Percentiles rank a stretch among this genome's conserved stretches.
Conservation (phyloP, 2,888 invertebrate species). For the Euplexia lucipara region DNA sequence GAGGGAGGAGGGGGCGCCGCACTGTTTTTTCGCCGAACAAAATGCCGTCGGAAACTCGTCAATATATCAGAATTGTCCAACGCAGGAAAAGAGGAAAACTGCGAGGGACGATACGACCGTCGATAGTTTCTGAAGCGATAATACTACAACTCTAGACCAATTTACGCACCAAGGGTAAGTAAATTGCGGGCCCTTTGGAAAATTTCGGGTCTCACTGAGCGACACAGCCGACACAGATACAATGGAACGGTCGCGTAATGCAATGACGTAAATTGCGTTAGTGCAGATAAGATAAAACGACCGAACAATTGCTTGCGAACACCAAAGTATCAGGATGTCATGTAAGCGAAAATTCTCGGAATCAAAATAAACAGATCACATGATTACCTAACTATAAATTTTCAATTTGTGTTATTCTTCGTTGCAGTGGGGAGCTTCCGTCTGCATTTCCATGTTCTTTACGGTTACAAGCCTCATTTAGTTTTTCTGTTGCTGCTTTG, state of each 20-base stretch:
- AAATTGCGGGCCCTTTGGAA: slow-evolving; percentile 68
- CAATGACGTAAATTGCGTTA: slow-evolving; percentile 54
- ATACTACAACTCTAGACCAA: slow-evolving; percentile 73
- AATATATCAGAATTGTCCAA: slow-evolving; percentile 78
- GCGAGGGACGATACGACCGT: slow-evolving; percentile 65
- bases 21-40: slow-evolving; percentile 71
- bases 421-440: slow-evolving; percentile 48
- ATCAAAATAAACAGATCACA: slow-evolving; percentile 47
- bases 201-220: slow-evolving; percentile 61
- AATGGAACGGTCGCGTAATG: slow-evolving; percentile 43
- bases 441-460: slow-evolving; percentile 58
- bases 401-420: slow-evolving; percentile 44
- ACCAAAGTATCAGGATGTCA: slow-evolving; percentile 14
- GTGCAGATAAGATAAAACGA: slow-evolving; percentile 49
- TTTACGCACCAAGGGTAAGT: slow-evolving; percentile 73
- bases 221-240: slow-evolving; percentile 58
- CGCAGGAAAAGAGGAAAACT: slow-evolving; percentile 65
- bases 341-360: slow-evolving; percentile 8
- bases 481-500: slow-evolving; percentile 57
- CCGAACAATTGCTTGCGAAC: slow-evolving; percentile 33
- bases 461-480: slow-evolving; percentile 64
- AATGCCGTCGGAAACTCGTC: slow-evolving; percentile 75
- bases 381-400: slow-evolving; percentile 54
- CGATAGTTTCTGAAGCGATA: slow-evolving; percentile 75
- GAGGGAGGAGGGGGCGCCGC: slow-evolving; percentile 54